phyloP scores from a whole-genome alignment of 2,797 vertebrate genomes.

The Pseudochaenichthys georgianus region DNA sequence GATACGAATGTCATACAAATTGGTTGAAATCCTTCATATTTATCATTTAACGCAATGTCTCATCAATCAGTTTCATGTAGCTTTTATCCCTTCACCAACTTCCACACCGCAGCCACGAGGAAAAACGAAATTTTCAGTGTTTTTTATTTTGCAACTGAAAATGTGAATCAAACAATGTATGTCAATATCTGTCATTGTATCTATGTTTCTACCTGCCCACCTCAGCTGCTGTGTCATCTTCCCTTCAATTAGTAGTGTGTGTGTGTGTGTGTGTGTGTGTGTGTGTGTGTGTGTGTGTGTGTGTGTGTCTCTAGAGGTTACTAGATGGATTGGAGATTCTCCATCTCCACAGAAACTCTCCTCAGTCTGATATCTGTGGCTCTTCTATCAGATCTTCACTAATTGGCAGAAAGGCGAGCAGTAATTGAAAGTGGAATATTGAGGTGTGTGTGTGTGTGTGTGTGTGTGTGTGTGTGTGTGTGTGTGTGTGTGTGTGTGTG shows the following conservation, averaged over 20 bases:
- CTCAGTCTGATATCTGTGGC: conserved; percentile 47
- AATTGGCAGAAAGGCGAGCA: conserved; percentile 65
- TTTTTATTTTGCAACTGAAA: too few species aligned
- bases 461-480: too few species aligned
- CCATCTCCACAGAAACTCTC: conserved; percentile 34
- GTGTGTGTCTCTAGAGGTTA: conserved; percentile 25
- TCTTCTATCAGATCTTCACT: conserved; percentile 70
- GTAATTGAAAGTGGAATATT: conserved; percentile 77
- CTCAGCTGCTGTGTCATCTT: conserved; percentile 40
- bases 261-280: conserved; percentile 3
- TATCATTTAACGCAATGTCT: too few species aligned
- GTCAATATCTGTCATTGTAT: too few species aligned
- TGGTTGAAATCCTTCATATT: too few species aligned
- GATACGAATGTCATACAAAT: too few species aligned
- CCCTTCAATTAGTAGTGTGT: conserved; percentile 56
- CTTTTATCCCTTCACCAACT: too few species aligned
- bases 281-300: neutral
- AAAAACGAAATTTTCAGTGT: too few species aligned
- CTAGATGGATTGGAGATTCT: conserved; percentile 52
- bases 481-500: too few species aligned
- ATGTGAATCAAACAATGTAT: too few species aligned
- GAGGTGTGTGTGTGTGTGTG: conserved; percentile 65
- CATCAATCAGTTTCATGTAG: too few species aligned
- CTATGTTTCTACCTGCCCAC: neutral
- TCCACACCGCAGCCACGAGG: too few species aligned